Conservation (phyloP, 2,888 invertebrate species). For the Hermaeophaga mercurialis region DNA sequence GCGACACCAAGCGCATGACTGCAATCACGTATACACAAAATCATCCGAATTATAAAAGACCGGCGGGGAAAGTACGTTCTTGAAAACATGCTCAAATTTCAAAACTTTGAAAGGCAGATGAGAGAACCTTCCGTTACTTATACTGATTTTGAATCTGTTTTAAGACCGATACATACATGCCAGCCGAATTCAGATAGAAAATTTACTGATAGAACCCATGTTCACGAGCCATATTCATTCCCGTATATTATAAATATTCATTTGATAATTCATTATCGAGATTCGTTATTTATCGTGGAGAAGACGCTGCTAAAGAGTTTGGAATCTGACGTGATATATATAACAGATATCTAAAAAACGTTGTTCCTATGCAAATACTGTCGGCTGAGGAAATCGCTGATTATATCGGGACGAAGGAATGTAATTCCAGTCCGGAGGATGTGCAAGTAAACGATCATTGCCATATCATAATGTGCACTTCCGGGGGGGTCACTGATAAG, state of each 20-base stretch:
- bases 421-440: too few relatives aligned
- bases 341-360: too few relatives aligned
- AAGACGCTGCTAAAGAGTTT: background rate
- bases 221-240: background rate
- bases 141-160: background rate
- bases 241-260: slow-evolving; percentile 1
- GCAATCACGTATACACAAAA: background rate
- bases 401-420: too few relatives aligned
- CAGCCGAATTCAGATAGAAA: background rate
- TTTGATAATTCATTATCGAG: background rate
- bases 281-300: background rate
- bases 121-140: background rate
- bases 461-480: too few relatives aligned
- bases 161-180: background rate
- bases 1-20: background rate
- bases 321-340: background rate
- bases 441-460: too few relatives aligned
- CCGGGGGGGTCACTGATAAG: too few relatives aligned
- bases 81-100: background rate
- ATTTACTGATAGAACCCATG: background rate
- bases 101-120: background rate
- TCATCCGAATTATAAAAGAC: background rate
- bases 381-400: too few relatives aligned
- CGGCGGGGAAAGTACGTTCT: background rate
- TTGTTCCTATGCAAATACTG: too few relatives aligned